These are phyloP conservation scores for Bryconaethiops microstoma DNA, from an alignment of 2,797 vertebrate genomes.

Conservation along the genomic window DNA sequence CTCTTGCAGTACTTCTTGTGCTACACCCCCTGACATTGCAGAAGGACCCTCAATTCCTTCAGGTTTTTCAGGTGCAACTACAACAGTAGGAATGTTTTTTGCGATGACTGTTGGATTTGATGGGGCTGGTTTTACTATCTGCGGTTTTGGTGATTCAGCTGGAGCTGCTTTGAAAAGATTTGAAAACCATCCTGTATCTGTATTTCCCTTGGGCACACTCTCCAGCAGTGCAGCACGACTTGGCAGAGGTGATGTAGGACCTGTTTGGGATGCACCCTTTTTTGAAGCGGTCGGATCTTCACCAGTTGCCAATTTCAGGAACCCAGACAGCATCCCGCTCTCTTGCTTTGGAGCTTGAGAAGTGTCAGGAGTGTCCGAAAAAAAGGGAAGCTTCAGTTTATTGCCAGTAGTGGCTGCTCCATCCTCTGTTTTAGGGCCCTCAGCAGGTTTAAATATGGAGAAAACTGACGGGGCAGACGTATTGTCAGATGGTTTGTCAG, in stretches of 20 bases:
- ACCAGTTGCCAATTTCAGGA: slow-evolving; percentile 77
- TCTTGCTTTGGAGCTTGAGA: slow-evolving; percentile 69
- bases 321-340: slow-evolving; percentile 75
- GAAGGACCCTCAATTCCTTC: slow-evolving; percentile 6
- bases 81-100: slow-evolving; percentile 61
- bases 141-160: slow-evolving; percentile 61
- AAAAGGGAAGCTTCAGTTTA: slow-evolving; percentile 85
- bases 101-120: slow-evolving; percentile 45
- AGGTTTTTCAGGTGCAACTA: slow-evolving; percentile 44
- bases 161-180: slow-evolving; percentile 77
- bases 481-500: slow-evolving; percentile 66
- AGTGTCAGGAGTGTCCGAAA: slow-evolving; percentile 72
- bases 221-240: slow-evolving; percentile 71
- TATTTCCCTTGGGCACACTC: slow-evolving; percentile 74
- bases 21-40: slow-evolving; percentile 11
- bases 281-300: slow-evolving; percentile 63
- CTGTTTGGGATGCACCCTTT: slow-evolving; percentile 50
- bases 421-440: slow-evolving; percentile 65
- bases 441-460: slow-evolving; percentile 66
- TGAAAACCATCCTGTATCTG: slow-evolving; percentile 83
- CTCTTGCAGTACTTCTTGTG: not conserved
- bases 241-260: slow-evolving; percentile 63
- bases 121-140: slow-evolving; percentile 52
- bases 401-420: slow-evolving; percentile 73
- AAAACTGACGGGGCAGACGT: slow-evolving; percentile 58